Base-by-base conservation (phyloP, 2,888 invertebrate species). In the Merodon equestris region DNA sequence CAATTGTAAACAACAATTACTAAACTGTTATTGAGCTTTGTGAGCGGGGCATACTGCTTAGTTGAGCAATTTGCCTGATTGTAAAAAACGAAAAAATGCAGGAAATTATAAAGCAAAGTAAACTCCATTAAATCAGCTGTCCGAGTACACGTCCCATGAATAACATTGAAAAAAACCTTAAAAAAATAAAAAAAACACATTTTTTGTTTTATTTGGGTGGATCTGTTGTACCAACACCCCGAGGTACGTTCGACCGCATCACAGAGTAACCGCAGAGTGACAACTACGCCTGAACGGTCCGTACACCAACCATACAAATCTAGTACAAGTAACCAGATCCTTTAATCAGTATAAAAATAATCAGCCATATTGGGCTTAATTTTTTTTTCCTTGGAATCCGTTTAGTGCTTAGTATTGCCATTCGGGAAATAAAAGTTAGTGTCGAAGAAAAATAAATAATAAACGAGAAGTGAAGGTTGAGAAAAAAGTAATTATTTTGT, bases 261-360 rank as follows among this genome's bases (percentile, higher is more conserved):
- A 34, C 9, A 27, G 27, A 27, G 14, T 19, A 7, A 19, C 9
- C 47, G 13, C 18, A 27, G 18, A 7, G 7, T 27, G 27, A 27
- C 27, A 27, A 7, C 27, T 27, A 27, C 27, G 27, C 27, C 76
- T 72, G 67, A 72, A 77, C 76, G 76, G 50, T 42, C 66, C 42
- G 15, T 66, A 40, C 57, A 57, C 53, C 77, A 63, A 63, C 61
- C 51, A 58, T 63, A 67, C 61, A 67, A 72, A 72, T 72, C 67
- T 61, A 57, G 61, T 63, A 67, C 67, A 51, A 72, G 72, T 77
- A 72, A 77, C 66, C 76, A 76, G 66, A 72, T 71, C 72, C 71
- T 77, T 76, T 71, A 72, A 77, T 77, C 71, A 77, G 72, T 77
- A 77, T 77, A 77, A 77, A 77, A 72, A 77, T 77, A 77, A 77